Percentiles rank a stretch among this genome's conserved stretches.
phyloP scores from a whole-genome alignment of 2,888 invertebrate species.

The Calameuta idolon region DNA sequence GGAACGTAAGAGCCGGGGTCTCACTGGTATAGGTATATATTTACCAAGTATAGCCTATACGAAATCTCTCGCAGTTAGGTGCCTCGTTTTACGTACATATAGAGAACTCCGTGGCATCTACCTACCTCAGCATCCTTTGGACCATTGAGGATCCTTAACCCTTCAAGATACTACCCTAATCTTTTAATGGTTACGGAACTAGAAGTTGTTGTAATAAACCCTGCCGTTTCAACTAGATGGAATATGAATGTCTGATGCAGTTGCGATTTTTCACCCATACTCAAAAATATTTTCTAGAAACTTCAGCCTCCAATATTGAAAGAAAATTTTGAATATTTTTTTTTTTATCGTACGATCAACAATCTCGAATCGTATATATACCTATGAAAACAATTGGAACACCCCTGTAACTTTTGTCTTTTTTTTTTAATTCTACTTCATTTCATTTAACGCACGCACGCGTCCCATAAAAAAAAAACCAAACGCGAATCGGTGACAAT shows the following conservation, averaged over 20 bases:
- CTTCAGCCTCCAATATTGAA: too few relatives aligned
- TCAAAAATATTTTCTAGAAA: background rate
- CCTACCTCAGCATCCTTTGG: background rate
- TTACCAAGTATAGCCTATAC: slow-evolving; percentile 19
- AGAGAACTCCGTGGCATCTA: background rate
- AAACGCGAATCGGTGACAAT: background rate
- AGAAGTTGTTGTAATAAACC: slow-evolving; percentile 14
- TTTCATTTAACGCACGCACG: background rate
- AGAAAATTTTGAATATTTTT: too few relatives aligned
- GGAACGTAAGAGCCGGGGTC: slow-evolving; percentile 15
- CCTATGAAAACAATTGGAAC: background rate
- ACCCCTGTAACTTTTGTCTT: background rate
- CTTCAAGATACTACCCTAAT: slow-evolving; percentile 24
- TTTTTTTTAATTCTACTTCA: background rate
- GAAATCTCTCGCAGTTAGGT: slow-evolving; percentile 21
- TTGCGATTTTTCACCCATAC: background rate
- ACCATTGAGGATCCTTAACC: slow-evolving; percentile 11
- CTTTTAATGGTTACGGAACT: slow-evolving; percentile 21
- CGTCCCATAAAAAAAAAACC: background rate
- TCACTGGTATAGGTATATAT: slow-evolving; percentile 2
- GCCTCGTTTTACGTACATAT: slow-evolving; percentile 5
- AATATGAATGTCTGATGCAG: background rate
- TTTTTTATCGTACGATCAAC: background rate
- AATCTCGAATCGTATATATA: background rate
- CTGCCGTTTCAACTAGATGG: background rate